Evolutionary conservation across 2,888 invertebrate genomes (phyloP).

Genomic region (Acrobasis consociella): DNA sequence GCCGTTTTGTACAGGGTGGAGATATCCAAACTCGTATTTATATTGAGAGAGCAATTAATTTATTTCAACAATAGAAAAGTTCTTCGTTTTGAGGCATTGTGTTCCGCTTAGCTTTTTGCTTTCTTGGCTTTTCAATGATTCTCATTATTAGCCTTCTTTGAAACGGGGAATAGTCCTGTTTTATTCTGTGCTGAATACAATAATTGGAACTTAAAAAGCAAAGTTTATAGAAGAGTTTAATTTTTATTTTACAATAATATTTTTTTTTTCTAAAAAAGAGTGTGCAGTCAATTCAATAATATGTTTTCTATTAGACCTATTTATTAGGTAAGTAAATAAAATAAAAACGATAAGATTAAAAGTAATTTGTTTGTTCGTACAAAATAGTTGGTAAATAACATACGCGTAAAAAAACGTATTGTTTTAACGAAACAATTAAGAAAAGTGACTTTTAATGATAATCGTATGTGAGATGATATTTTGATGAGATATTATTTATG

Average conservation of each 20-base stretch:
- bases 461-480: too few species aligned
- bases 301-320: too few species aligned
- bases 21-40: slow-evolving; percentile 57
- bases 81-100: slow-evolving; percentile 75
- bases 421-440: too few species aligned
- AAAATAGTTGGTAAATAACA: too few species aligned
- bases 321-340: too few species aligned
- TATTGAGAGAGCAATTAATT: slow-evolving; percentile 76
- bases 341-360: too few species aligned
- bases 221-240: neutral
- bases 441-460: too few species aligned
- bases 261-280: neutral
- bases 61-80: slow-evolving; percentile 76
- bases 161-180: slow-evolving; percentile 51
- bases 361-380: too few species aligned
- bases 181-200: slow-evolving; percentile 23
- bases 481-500: too few species aligned
- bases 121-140: slow-evolving; percentile 72
- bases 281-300: too few species aligned
- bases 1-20: slow-evolving; percentile 43
- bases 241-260: too few species aligned
- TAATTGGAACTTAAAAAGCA: neutral
- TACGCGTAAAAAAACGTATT: too few species aligned
- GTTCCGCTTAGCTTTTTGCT: slow-evolving; percentile 68
- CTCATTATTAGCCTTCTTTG: slow-evolving; percentile 75